Conservation (phyloP, 2,888 invertebrate species). For the Eupithecia subfuscata region DNA sequence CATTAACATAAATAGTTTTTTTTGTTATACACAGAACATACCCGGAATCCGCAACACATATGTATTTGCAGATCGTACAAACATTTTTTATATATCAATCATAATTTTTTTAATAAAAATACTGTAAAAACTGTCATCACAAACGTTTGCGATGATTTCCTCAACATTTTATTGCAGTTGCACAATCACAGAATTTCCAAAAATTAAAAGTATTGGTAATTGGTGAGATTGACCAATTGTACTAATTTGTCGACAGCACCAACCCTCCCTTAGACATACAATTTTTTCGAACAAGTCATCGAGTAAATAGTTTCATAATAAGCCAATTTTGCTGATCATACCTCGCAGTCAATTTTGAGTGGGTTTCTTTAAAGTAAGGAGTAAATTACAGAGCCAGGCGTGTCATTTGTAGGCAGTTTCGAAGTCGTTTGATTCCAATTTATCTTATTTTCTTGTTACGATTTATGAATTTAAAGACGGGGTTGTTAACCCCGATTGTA, state of each 20-base stretch:
- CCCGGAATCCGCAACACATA: too few species aligned
- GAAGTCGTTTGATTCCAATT: constrained; percentile 74
- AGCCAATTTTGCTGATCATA: constrained; percentile 79
- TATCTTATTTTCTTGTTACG: constrained; percentile 69
- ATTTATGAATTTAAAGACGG: constrained; percentile 54
- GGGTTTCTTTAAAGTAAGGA: constrained; percentile 63
- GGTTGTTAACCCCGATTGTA: constrained; percentile 43
- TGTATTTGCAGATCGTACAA: too few species aligned
- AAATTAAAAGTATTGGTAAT: not conserved
- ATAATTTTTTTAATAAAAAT: too few species aligned
- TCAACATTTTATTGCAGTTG: not conserved
- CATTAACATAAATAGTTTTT: too few species aligned
- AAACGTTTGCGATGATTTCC: not conserved
- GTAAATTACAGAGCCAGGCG: constrained; percentile 70
- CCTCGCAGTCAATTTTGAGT: constrained; percentile 60
- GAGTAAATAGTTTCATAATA: constrained; percentile 79
- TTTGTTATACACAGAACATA: too few species aligned
- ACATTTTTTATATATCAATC: too few species aligned
- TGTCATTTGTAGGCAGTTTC: constrained; percentile 78
- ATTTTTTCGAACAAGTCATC: constrained; percentile 78
- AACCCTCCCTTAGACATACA: constrained; percentile 64
- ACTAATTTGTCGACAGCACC: constrained; percentile 69
- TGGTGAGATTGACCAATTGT: not conserved
- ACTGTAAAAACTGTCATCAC: not conserved
- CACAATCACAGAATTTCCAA: not conserved